Conservation (phyloP, 2,888 invertebrate genomes). For the Drosophila trichaetosa region DNA sequence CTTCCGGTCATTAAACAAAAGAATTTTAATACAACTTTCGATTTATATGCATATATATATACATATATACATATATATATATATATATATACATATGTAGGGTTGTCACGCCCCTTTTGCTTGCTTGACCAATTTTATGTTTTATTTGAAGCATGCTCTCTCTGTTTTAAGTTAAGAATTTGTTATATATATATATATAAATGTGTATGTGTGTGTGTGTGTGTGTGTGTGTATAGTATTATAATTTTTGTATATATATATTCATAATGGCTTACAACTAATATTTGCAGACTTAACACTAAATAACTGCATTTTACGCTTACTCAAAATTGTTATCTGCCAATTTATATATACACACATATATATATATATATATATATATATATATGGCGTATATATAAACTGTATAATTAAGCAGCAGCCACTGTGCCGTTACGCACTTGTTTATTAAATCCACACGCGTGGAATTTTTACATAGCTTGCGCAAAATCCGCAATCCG, state of each 20-base stretch:
- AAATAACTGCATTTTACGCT: constrained; percentile 80
- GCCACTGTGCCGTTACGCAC: constrained; percentile 30
- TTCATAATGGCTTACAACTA: constrained; percentile 62
- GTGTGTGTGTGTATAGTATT: not conserved
- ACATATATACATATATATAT: not conserved
- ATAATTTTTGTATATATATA: constrained; percentile 50
- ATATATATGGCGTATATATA: constrained; percentile 6
- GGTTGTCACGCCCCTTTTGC: constrained; percentile 27
- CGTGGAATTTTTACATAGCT: constrained; percentile 9
- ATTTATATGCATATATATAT: not conserved
- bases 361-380: not conserved
- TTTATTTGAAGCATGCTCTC: constrained; percentile 32
- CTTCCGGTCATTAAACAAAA: constrained; percentile 4
- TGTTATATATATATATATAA: constrained; percentile 10
- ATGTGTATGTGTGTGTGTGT: constrained; percentile 20
- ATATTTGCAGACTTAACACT: constrained; percentile 80
- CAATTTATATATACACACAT: not conserved
- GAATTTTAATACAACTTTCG: constrained; percentile 30
- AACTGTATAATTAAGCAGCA: not conserved
- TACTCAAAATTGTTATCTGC: constrained; percentile 34
- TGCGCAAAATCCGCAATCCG: constrained; percentile 4
- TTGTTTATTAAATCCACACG: constrained; percentile 33
- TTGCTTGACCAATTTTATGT: constrained; percentile 20
- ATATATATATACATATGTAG: constrained; percentile 20
- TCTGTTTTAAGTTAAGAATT: constrained; percentile 43